Evolutionary conservation across 1,140 invertebrate species (phyloP).

Genomic region (Dendrolimus kikuchii): DNA sequence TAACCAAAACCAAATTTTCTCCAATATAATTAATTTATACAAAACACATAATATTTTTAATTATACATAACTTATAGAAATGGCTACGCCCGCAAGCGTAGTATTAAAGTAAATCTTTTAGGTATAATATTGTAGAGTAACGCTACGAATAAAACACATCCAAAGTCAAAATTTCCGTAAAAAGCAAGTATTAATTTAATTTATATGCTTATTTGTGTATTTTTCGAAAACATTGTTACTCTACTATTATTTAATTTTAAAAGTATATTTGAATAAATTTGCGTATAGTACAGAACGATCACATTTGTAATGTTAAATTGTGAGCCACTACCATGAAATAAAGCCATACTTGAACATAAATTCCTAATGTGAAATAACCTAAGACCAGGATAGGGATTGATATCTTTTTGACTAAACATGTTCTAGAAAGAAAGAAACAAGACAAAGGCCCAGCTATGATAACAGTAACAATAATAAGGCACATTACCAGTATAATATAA

Average conservation of each 20-base stretch:
- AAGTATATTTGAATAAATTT: not conserved
- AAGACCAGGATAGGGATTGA: conserved; percentile 14
- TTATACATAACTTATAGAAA: too few species aligned
- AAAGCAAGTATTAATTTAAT: too few species aligned
- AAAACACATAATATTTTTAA: too few species aligned
- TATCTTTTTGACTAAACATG: conserved; percentile 28
- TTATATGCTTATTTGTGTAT: too few species aligned
- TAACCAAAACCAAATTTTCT: too few species aligned
- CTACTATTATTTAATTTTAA: not conserved
- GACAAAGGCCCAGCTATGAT: conserved; percentile 19
- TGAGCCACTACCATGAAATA: conserved; percentile 32
- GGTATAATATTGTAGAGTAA: too few species aligned
- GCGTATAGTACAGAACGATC: not conserved
- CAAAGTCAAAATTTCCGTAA: too few species aligned
- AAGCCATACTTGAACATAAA: conserved; percentile 33
- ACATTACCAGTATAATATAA: conserved; percentile 24
- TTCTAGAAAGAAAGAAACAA: conserved; percentile 22
- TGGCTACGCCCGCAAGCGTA: too few species aligned
- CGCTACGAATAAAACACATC: too few species aligned
- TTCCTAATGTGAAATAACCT: conserved; percentile 11
- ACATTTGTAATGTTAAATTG: conserved; percentile 9
- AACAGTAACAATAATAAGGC: conserved; percentile 14
- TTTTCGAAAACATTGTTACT: not conserved
- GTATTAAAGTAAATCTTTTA: too few species aligned
- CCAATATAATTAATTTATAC: too few species aligned